These are phyloP conservation scores for Podarcis muralis DNA, from an alignment of 2,113 vertebrate species.

Conservation along the genomic window DNA sequence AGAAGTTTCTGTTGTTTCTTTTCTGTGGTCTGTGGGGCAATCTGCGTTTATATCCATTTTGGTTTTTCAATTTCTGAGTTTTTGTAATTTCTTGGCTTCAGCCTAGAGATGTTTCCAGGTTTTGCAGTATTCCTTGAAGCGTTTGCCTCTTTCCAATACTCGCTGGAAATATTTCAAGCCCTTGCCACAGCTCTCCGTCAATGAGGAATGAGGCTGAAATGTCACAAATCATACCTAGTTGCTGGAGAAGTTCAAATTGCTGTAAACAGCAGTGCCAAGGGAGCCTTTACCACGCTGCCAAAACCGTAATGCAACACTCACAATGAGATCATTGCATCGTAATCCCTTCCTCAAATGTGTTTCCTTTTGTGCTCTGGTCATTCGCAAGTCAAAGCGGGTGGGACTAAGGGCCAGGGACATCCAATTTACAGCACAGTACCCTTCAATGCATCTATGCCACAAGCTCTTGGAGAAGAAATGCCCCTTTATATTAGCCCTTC, in stretches of 20 bases:
- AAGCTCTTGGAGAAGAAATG: conserved; percentile 50
- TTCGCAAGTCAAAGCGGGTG: conserved; percentile 61
- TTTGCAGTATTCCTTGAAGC: background rate
- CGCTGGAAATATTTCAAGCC: conserved; percentile 63
- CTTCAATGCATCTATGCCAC: conserved; percentile 51
- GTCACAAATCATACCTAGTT: conserved; percentile 78
- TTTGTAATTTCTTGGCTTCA: background rate
- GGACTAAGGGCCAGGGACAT: conserved; percentile 36
- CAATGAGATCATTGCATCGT: conserved; percentile 76
- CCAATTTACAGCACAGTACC: conserved; percentile 46
- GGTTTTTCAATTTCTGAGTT: background rate
- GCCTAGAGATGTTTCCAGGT: background rate
- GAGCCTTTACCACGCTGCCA: conserved; percentile 70
- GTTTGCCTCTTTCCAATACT: conserved; percentile 50
- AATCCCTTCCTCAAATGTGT: conserved; percentile 73
- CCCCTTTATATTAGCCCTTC: conserved; percentile 41
- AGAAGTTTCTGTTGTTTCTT: too few relatives aligned
- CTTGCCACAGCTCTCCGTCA: conserved; percentile 65
- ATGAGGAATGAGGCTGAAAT: conserved; percentile 73
- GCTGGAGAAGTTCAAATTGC: conserved; percentile 76
- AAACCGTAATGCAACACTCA: conserved; percentile 74
- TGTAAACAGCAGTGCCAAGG: conserved; percentile 75
- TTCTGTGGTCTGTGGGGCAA: background rate
- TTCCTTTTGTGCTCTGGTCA: conserved; percentile 66
- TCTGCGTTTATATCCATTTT: background rate